Base-by-base conservation (phyloP, 2,113 vertebrate species). In the Bucco capensis region DNA sequence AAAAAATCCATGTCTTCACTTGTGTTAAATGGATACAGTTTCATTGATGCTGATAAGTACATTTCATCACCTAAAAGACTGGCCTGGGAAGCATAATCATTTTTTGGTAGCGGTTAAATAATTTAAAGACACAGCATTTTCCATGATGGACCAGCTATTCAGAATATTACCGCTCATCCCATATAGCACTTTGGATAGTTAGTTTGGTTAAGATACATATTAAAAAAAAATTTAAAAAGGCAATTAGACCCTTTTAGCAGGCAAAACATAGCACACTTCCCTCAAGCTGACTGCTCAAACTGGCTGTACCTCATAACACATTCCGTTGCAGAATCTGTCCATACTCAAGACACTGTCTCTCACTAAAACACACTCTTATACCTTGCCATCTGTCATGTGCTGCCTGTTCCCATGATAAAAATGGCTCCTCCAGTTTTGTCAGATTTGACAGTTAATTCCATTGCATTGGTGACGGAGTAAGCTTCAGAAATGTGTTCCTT, bases 311-410 rank as follows among this genome's bases (percentile, higher is more conserved):
- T 88, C 50, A 27, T 44, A 71, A 23, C 60, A 84, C 22, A 7
- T 74, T 80, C 64, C 78, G 11, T 46, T 1, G 1, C 49, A 83
- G 61, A 83, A 83, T 86, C 83, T 94, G 90, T 78, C 70, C 33
- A 1, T 86, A 53, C 44, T 88, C 40, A 91, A n/a, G 69, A 90
- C 44, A 46, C 69, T 18, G 85, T 95, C 92, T 96, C 72, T 96
- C 94, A 58, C 92, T 81, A 46, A 75, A 91, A 75, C 61, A 46
- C 3, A 7, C 61, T 85, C 69, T 81, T 73, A 49, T 24, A 90
- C 61, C 42, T 74, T 93, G 54, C 90, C 86, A 94, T 93, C 95
- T 96, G 94, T 82, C 31, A 69, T 58, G 24, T 60, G 69, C 73
- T 67, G 33, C 69, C 50, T 90, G 65, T 86, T 91, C 50, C 62